Evolutionary conservation across 2,113 vertebrate species (phyloP), one percentile per base, ranked within the genome.

Genomic region (Strigops habroptila): DNA sequence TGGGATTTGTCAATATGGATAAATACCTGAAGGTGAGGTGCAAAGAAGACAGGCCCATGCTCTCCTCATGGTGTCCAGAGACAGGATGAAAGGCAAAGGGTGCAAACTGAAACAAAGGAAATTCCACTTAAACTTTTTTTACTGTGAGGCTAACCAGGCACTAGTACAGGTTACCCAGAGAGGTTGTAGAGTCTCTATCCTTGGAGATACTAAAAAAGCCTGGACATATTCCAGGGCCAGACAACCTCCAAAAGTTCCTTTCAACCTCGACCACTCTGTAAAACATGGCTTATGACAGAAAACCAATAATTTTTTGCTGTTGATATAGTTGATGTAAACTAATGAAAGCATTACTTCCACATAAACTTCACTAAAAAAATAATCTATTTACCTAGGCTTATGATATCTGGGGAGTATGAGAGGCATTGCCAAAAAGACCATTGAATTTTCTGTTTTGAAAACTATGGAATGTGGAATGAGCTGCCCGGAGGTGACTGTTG

Each of bases 401-500:
- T 0, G 1, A 25, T 35, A 17, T 37, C 16, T 44, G 48, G 22
- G 25, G 30, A 41, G 3, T 41, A 17, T 5, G 37, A 75, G 46
- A 62, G 31, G 10, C 33, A 10, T 25, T 76, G 84, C 64, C 24
- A 59, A 57, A 43, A 64, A n/a, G 23, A 15, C 8, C 48, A 24
- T 18, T 37, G 63, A 24, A n/a, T 82, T 49, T 57, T 57, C 48
- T 30, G 2, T 6, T 57, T n/a, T n/a, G 49, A 43, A 44, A 33
- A 23, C 30, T 41, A 21, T 27, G 30, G 52, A n/a, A 39, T 22
- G 25, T 27, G 30, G 52, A n/a, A n/a, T 22, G 28, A 46, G 12
- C 44, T 60, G 28, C n/a, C 8, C 1, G 1, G 39, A 63, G 21
- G 31, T 43, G 74, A 2, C 31, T 11, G 49, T 43, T 0, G 0